Evolutionary conservation across 1,140 invertebrate genomes (phyloP).

Genomic region (Neodiprion lecontei): DNA sequence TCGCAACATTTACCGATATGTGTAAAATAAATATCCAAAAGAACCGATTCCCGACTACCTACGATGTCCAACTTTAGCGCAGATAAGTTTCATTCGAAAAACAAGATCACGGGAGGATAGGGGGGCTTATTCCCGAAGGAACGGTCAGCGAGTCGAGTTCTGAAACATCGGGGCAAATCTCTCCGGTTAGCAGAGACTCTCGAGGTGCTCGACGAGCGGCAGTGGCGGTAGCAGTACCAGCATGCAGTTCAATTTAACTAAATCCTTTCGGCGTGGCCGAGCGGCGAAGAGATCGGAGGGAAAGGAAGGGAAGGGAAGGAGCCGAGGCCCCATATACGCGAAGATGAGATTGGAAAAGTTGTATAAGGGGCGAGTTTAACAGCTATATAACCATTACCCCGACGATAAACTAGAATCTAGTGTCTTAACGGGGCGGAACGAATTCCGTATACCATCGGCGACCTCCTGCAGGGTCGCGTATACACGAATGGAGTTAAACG

Average conservation of each 20-base stretch:
- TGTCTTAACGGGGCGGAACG: conserved; percentile 57
- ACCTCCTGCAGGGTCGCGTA: conserved; percentile 33
- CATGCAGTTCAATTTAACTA: conserved; percentile 58
- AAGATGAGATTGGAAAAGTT: conserved; percentile 67
- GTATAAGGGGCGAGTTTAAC: conserved; percentile 61
- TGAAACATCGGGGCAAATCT: conserved; percentile 40
- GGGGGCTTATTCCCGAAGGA: conserved; percentile 1
- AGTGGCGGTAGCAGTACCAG: neutral
- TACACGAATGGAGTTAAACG: conserved; percentile 54
- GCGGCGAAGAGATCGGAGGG: conserved; percentile 15
- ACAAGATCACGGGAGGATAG: conserved; percentile 7
- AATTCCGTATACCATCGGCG: conserved; percentile 53
- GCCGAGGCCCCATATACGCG: conserved; percentile 36
- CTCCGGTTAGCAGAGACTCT: conserved; percentile 20
- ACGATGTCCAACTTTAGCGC: too few relatives aligned
- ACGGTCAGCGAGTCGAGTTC: conserved; percentile 22
- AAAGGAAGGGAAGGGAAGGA: neutral
- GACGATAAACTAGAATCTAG: conserved; percentile 60
- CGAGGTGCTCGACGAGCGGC: too few relatives aligned
- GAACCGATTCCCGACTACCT: too few relatives aligned
- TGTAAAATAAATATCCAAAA: too few relatives aligned
- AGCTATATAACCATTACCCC: conserved; percentile 63
- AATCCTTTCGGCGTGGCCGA: conserved; percentile 54
- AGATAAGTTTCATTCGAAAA: too few relatives aligned
- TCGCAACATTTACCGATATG: too few relatives aligned